Conservation (phyloP, 2,113 vertebrate species). For the Cisticola juncidis region DNA sequence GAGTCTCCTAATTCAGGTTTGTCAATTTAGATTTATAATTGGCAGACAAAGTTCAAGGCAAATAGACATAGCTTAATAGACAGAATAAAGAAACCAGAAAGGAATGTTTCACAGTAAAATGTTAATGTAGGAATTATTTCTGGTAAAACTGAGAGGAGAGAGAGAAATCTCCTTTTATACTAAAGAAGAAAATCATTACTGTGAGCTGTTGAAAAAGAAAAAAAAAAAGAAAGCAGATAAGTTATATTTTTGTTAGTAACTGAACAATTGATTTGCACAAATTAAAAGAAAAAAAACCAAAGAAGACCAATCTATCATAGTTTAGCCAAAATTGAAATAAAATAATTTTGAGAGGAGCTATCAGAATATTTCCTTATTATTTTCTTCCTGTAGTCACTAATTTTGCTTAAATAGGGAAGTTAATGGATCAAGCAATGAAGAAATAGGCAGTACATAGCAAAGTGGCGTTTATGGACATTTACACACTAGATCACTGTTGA, state of each 20-base stretch:
- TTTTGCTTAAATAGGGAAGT: neutral
- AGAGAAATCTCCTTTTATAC: neutral
- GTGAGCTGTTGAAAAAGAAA: neutral
- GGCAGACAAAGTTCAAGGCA: conserved; percentile 35
- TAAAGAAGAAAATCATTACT: neutral
- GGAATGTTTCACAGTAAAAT: conserved; percentile 15
- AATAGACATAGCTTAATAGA: conserved; percentile 8
- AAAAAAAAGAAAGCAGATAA: neutral
- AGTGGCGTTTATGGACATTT: neutral
- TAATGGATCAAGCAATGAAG: neutral
- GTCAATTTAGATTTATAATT: conserved; percentile 40
- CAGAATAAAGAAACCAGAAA: neutral
- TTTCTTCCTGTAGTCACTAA: neutral
- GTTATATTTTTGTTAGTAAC: neutral
- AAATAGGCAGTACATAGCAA: neutral
- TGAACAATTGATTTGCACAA: neutral
- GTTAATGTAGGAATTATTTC: neutral
- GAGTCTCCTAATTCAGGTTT: conserved; percentile 29
- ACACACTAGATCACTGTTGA: neutral
- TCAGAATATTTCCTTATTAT: neutral
- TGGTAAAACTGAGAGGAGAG: neutral
- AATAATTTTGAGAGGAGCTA: neutral
- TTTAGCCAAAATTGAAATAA: neutral
- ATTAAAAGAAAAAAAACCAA: neutral
- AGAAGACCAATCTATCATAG: neutral